Evolutionary conservation across 2,888 invertebrate species (phyloP), one percentile per base, ranked within the genome.

Genomic region (Aleiodes leptofemur): DNA sequence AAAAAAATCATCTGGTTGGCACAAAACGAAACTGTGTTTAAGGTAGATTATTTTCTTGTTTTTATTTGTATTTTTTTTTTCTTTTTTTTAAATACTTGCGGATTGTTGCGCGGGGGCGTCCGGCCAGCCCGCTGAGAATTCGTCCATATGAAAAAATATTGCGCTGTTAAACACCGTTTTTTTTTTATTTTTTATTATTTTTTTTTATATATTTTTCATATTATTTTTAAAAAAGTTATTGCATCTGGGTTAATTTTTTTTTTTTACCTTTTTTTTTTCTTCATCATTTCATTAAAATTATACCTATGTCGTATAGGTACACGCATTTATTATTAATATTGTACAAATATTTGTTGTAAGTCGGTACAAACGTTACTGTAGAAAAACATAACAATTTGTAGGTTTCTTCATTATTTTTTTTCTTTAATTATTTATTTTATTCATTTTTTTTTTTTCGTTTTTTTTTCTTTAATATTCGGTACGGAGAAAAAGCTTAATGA

Each of bases 301-400:
- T 75, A 83, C 87, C 87, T 86, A 86, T 86, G 84, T 85, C 83
- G 86, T 86, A 87, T 87, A 86, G 87, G 85, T 87, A 85, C 83
- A 82, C 82, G 74, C 48, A 59, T 34, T 72, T 85, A 81, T 84
- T 78, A 82, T 80, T 82, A 85, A 87, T 88, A 88, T 88, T 87
- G 86, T 88, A 88, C 87, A 88, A 88, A 87, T 85, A 85, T 84
- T 87, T 88, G 86, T 86, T 88, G 87, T 87, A 88, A 87, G 87
- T 87, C 86, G 87, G 88, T 88, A 88, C 87, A 88, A 88, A 88
- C 87, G 86, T 88, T 88, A 88, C 86, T 88, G 87, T 88, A 88
- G 87, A 88, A 88, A 84, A 88, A 88, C 88, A 87, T 87, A 88
- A 87, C 87, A 86, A 88, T 87, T 86, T 84, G 79, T 81, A 82